phyloP scores from a whole-genome alignment of 2,888 invertebrate species.

The Heteropelma amictum region DNA sequence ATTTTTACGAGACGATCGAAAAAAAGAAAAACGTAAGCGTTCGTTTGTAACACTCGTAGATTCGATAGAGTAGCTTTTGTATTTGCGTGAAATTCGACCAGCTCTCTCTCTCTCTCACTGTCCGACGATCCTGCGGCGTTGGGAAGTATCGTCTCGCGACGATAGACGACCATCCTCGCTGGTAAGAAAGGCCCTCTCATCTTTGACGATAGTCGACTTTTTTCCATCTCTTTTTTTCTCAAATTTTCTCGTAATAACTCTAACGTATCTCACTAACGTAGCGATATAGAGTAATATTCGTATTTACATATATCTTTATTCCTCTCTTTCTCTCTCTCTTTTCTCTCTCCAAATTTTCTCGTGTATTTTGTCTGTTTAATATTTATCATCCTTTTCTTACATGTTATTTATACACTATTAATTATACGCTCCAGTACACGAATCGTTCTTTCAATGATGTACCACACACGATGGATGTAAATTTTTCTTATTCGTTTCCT shows the following conservation, averaged over 20 bases:
- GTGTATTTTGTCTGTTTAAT: constrained; percentile 48
- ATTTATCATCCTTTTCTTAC: constrained; percentile 54
- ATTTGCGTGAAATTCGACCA: too few relatives aligned
- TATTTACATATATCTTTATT: constrained; percentile 57
- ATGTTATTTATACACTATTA: constrained; percentile 54
- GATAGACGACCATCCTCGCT: too few relatives aligned
- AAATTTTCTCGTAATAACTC: too few relatives aligned
- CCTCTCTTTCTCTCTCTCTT: constrained; percentile 53
- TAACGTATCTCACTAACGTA: too few relatives aligned
- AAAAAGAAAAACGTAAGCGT: constrained; percentile 58
- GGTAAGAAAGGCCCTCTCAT: constrained; percentile 46
- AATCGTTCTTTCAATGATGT: constrained; percentile 56
- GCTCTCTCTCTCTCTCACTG: constrained; percentile 56
- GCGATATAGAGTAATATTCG: too few relatives aligned
- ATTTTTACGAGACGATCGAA: constrained; percentile 52
- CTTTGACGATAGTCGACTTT: too few relatives aligned
- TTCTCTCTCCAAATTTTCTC: constrained; percentile 57
- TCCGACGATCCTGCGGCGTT: constrained; percentile 46
- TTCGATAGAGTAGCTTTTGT: constrained; percentile 61
- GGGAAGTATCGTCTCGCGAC: too few relatives aligned
- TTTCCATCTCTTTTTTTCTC: constrained; percentile 27
- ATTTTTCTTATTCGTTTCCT: constrained; percentile 35
- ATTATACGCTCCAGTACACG: constrained; percentile 59
- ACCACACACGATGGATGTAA: constrained; percentile 39
- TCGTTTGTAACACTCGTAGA: constrained; percentile 26